Evolutionary conservation across 2,888 invertebrate species (phyloP).

Genomic region (Cloeon dipterum): DNA sequence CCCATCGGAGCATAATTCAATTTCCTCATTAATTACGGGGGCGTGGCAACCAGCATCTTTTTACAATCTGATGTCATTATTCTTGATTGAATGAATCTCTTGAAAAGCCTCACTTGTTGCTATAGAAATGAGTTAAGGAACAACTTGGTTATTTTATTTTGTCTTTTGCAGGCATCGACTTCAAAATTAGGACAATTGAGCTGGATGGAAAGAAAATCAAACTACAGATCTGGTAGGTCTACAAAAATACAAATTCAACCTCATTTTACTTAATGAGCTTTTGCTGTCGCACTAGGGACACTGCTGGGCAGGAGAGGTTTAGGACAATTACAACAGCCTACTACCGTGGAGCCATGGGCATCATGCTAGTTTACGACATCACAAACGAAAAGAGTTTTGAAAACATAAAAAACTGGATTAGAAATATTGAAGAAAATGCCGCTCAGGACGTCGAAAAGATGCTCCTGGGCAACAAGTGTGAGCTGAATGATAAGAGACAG

Average conservation of each 20-base stretch:
- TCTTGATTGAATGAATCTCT: no score
- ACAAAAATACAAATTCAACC: no score
- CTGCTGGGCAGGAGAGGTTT: conserved; percentile 96
- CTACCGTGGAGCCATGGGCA: conserved; percentile 98
- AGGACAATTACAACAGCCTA: conserved; percentile 99
- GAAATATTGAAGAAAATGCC: conserved; percentile 98
- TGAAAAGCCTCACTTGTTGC: no score
- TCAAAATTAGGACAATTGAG: conserved; percentile 97
- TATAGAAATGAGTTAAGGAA: no score
- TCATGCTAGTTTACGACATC: conserved; percentile 97
- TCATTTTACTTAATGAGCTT: conserved; percentile 9
- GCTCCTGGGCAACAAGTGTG: conserved; percentile 98
- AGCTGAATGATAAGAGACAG: conserved; percentile 86
- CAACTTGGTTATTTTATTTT: conserved; percentile 4
- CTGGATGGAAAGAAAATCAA: conserved; percentile 96
- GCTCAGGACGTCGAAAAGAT: conserved; percentile 98
- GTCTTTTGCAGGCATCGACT: conserved; percentile 69
- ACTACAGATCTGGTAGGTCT: conserved; percentile 86
- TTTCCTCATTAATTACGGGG: no score
- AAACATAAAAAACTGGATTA: conserved; percentile 97
- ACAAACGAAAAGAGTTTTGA: conserved; percentile 98
- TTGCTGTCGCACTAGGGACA: conserved; percentile 48
- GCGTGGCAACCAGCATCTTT: no score
- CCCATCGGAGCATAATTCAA: no score
- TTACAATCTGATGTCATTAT: no score